phyloP scores from a whole-genome alignment of 2,888 invertebrate genomes.

The Parasteatoda lunata region DNA sequence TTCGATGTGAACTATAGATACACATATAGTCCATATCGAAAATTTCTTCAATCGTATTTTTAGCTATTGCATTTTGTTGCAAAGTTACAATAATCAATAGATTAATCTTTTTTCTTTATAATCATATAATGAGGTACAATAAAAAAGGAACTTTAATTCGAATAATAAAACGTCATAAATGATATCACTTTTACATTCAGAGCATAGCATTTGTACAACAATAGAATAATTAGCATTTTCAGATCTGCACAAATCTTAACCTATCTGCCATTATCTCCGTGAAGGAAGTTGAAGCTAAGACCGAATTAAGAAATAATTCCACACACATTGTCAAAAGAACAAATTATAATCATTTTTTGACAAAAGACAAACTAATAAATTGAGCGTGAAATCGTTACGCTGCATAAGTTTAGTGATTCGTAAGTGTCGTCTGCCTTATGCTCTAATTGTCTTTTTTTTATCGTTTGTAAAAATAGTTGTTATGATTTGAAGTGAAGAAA shows the following conservation, averaged over 20 bases:
- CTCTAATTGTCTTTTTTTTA: constrained; percentile 37
- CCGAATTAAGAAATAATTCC: not conserved
- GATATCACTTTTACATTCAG: no score
- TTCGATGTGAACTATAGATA: no score
- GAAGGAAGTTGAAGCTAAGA: not conserved
- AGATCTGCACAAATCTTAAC: not conserved
- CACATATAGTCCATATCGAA: no score
- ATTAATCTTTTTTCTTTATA: no score
- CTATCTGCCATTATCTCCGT: not conserved
- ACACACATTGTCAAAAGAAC: not conserved
- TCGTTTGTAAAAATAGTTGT: not conserved
- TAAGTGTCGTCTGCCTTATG: constrained; percentile 17
- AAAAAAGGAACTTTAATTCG: no score
- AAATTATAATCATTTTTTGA: constrained; percentile 7
- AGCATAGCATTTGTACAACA: no score
- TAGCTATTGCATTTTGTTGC: no score
- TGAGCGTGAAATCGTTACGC: constrained; percentile 27
- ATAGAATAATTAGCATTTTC: not conserved
- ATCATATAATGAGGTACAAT: no score
- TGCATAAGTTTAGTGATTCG: not conserved
- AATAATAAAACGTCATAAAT: no score
- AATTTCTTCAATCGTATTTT: no score
- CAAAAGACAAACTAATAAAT: constrained; percentile 18
- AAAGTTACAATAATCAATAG: no score
- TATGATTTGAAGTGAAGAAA: not conserved